phyloP scores from a whole-genome alignment of 2,797 vertebrate genomes.

The Aythya fuligula region DNA sequence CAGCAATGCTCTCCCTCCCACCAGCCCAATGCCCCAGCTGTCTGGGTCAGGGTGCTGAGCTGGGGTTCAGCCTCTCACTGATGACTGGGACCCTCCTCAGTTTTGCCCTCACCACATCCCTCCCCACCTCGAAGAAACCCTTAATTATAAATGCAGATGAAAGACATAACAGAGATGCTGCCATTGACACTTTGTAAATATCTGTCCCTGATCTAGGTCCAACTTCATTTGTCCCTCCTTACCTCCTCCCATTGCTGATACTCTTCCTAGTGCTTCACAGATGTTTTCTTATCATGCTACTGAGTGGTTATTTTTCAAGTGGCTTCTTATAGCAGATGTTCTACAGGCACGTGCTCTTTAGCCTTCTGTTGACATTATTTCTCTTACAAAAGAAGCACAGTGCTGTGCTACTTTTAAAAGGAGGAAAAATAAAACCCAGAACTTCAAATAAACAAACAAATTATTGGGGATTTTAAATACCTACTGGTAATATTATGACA shows the following conservation, averaged over 20 bases:
- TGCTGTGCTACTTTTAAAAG: background rate
- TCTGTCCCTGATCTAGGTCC: background rate
- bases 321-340: conserved; percentile 51
- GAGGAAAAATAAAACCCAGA: background rate
- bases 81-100: accelerated
- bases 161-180: background rate
- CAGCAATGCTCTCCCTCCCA: background rate
- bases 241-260: conserved; percentile 30
- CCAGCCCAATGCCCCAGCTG: background rate
- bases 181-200: background rate
- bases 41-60: background rate
- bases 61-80: background rate
- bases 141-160: background rate
- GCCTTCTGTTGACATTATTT: conserved; percentile 7
- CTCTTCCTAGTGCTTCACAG: conserved; percentile 53
- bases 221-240: conserved; percentile 22
- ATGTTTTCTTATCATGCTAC: conserved; percentile 62
- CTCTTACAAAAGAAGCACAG: background rate
- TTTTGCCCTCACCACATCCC: background rate
- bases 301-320: conserved; percentile 49
- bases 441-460: background rate
- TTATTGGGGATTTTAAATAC: background rate
- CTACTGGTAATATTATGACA: background rate
- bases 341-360: background rate
- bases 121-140: background rate